Base-by-base conservation (phyloP, 2,797 vertebrate genomes). In the Diplodus sargus region DNA sequence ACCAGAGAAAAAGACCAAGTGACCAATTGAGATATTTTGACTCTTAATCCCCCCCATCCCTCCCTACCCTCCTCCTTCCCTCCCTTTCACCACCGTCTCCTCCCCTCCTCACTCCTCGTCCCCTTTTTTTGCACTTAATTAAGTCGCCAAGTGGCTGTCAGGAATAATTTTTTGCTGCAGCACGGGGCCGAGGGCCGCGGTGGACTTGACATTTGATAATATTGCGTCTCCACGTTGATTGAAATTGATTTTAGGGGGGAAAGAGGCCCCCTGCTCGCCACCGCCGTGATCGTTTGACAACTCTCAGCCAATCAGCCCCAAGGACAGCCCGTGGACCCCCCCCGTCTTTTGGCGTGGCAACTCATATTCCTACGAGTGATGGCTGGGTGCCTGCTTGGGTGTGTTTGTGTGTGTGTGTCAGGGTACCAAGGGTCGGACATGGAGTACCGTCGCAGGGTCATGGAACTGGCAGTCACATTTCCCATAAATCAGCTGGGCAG, bases 131-230 rank as follows among this genome's bases (percentile, higher is more conserved):
- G 95, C 95, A 98, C 96, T 98, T 99, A 99, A 98, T 99, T 99
- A 99, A 99, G 96, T 99, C 95, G 94, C 96, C 96, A 96, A 97
- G 96, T 97, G 96, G 96, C 97, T 99, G 97, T 98, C 97, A 98
- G 96, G 97, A 96, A 97, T 98, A 96, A 98, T 99, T 98, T 91
- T 98, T 97, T 96, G 93, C 96, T 91, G 91, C 94, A 87, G 90
- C 90, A 92, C 92, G 93, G 69, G 90, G 95, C 95, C 90, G 94
- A 88, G 92, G 91, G 90, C 89, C 83, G 81, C 82, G 85, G 88
- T 85, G 91, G 95, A 95, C 96, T 96, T 98, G 98, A 99, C 97
- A 99, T 99, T 98, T 99, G 97, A 98, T 99, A 99, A 99, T 99
- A 98, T 99, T 98, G 96, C 97, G 95, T 92, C 95, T 97, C 96